These are phyloP conservation scores for Lagorchestes hirsutus DNA, from an alignment of 2,797 vertebrate species.

Conservation along the genomic window DNA sequence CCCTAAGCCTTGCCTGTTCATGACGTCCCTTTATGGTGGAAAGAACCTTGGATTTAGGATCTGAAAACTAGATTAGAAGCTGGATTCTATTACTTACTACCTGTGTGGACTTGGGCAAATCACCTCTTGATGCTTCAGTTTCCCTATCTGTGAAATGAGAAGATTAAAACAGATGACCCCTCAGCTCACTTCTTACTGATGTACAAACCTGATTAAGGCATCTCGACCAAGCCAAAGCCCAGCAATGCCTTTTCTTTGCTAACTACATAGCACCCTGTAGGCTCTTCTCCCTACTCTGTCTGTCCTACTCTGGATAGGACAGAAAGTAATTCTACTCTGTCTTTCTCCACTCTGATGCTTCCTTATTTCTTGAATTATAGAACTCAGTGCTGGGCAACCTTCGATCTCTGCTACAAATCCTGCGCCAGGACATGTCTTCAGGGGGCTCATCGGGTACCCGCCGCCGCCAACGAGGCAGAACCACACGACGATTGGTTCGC, in stretches of 20 bases:
- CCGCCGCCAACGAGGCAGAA: conserved; percentile 77
- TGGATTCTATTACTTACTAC: background rate
- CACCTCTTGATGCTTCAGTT: background rate
- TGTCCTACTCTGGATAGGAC: background rate
- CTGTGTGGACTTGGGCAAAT: background rate
- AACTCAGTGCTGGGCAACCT: conserved; percentile 84
- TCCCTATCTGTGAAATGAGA: background rate
- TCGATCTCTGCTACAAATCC: conserved; percentile 82
- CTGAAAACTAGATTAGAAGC: background rate
- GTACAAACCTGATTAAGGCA: background rate
- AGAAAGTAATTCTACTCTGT: background rate
- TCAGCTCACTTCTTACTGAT: background rate
- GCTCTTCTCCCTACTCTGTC: background rate
- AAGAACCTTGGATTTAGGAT: background rate
- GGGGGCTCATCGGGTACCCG: conserved; percentile 56
- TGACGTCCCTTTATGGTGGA: background rate
- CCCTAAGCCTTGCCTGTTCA: background rate
- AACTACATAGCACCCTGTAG: background rate
- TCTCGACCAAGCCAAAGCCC: background rate
- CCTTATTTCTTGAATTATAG: conserved; percentile 65
- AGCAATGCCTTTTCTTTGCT: too few species aligned
- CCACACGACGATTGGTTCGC: conserved; percentile 80
- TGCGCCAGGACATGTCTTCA: conserved; percentile 80
- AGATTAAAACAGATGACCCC: background rate
- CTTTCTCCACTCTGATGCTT: background rate